Conservation (phyloP, 2,888 invertebrate species). For the Margaritifera margaritifera region DNA sequence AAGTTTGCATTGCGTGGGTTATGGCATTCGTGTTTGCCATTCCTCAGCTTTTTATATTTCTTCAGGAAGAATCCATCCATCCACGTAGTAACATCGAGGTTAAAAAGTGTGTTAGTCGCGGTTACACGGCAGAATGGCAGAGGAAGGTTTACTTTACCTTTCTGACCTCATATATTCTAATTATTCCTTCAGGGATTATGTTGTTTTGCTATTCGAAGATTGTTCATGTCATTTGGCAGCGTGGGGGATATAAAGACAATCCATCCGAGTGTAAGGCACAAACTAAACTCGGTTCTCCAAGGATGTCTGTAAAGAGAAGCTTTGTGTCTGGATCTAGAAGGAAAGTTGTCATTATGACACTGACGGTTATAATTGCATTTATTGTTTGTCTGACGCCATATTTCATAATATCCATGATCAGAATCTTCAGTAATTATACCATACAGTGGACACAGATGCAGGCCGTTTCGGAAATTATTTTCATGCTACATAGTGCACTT, state of each 20-base stretch:
- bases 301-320: slow-evolving; percentile 59
- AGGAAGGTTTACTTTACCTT: slow-evolving; percentile 73
- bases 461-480: slow-evolving; percentile 64
- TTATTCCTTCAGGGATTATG: slow-evolving; percentile 72
- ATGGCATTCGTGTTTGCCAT: slow-evolving; percentile 71
- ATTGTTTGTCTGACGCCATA: slow-evolving; percentile 74
- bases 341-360: slow-evolving; percentile 73
- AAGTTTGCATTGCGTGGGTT: slow-evolving; percentile 71
- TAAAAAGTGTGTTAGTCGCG: slow-evolving; percentile 71
- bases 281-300: slow-evolving; percentile 28
- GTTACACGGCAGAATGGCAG: slow-evolving; percentile 74
- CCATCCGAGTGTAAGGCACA: slow-evolving; percentile 3
- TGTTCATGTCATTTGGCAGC: slow-evolving; percentile 72
- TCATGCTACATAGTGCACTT: slow-evolving; percentile 71
- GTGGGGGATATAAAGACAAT: slow-evolving; percentile 22
- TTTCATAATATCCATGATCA: slow-evolving; percentile 71
- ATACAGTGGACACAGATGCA: slow-evolving; percentile 52
- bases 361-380: slow-evolving; percentile 74
- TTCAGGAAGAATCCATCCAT: slow-evolving; percentile 61
- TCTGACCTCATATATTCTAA: slow-evolving; percentile 72
- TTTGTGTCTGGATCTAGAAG: slow-evolving; percentile 69
- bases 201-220: slow-evolving; percentile 73
- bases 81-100: slow-evolving; percentile 61
- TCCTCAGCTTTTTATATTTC: slow-evolving; percentile 73
- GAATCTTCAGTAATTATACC: slow-evolving; percentile 70